Percentiles rank a stretch among this genome's conserved stretches.
phyloP scores from a whole-genome alignment of 1,140 invertebrate genomes.

The Anadara kagoshimensis region DNA sequence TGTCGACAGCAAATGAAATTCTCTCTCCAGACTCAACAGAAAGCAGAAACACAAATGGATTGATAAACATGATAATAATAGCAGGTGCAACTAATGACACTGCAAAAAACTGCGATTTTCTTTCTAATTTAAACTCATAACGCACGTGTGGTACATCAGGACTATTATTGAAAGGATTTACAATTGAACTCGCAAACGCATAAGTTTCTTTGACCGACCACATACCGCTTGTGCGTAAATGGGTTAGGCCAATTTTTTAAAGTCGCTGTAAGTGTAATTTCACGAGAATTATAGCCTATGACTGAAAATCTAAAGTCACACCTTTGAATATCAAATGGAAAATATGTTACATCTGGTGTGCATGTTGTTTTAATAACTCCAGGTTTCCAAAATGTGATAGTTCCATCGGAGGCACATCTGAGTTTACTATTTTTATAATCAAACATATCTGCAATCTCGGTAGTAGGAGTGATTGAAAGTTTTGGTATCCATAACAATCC shows the following conservation, averaged over 20 bases:
- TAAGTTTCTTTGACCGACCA: not conserved
- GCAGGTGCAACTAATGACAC: not conserved
- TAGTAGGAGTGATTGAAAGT: not conserved
- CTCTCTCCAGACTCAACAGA: slow-evolving; percentile 18
- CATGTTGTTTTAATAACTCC: slow-evolving; percentile 7
- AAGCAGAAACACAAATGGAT: slow-evolving; percentile 17
- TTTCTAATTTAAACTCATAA: not conserved
- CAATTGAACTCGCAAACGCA: not conserved
- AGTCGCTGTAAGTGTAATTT: too few species aligned
- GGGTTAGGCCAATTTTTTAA: too few species aligned
- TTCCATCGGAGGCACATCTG: not conserved
- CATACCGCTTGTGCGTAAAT: too few species aligned
- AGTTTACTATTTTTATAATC: not conserved
- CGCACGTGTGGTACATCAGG: not conserved
- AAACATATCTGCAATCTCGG: not conserved
- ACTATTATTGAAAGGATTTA: not conserved
- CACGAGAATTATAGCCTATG: not conserved
- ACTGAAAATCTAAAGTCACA: not conserved
- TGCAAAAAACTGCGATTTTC: slow-evolving; percentile 1
- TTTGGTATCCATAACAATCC: not conserved
- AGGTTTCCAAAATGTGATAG: not conserved
- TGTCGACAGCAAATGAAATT: slow-evolving; percentile 7
- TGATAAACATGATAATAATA: not conserved
- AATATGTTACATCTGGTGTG: not conserved
- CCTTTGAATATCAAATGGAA: slow-evolving; percentile 11